Percentiles rank a stretch among this genome's conserved stretches.
These are phyloP conservation scores for Euwallacea fornicatus DNA, from an alignment of 1,140 invertebrate genomes.

Conservation along the genomic window DNA sequence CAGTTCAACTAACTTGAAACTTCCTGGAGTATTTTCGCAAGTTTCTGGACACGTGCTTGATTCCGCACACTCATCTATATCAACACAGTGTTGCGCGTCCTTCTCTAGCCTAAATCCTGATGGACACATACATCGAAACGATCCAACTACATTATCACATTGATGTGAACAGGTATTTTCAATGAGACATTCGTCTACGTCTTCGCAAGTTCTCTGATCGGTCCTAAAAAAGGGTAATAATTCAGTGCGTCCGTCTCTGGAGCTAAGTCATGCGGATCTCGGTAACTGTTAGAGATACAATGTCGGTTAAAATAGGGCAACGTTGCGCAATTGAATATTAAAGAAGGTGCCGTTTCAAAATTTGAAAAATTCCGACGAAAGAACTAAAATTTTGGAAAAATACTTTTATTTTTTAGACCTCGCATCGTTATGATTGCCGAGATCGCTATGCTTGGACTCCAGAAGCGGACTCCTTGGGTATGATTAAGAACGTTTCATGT, in stretches of 20 bases:
- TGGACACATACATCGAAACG: constrained; percentile 64
- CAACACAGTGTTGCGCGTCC: constrained; percentile 58
- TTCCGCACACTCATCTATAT: constrained; percentile 71
- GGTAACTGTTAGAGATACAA: too few species aligned
- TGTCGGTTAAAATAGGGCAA: too few species aligned
- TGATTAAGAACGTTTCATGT: too few species aligned
- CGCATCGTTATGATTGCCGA: too few species aligned
- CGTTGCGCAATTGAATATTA: too few species aligned
- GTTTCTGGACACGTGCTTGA: constrained; percentile 63
- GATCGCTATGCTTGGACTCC: too few species aligned
- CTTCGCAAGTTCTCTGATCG: constrained; percentile 60
- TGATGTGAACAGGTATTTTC: constrained; percentile 63
- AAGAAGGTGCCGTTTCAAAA: neutral
- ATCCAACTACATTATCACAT: constrained; percentile 68
- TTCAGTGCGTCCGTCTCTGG: too few species aligned
- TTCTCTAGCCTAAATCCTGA: constrained; percentile 53
- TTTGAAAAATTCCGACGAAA: neutral
- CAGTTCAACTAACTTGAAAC: constrained; percentile 54
- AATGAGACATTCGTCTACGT: constrained; percentile 76
- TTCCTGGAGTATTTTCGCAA: constrained; percentile 62
- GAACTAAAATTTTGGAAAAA: too few species aligned
- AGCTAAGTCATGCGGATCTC: too few species aligned
- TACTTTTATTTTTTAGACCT: too few species aligned
- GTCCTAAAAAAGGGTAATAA: constrained; percentile 4
- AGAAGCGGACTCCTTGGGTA: too few species aligned